Base-by-base conservation (phyloP, 2,113 vertebrate species). In the Campylorhamphus procurvoides region DNA sequence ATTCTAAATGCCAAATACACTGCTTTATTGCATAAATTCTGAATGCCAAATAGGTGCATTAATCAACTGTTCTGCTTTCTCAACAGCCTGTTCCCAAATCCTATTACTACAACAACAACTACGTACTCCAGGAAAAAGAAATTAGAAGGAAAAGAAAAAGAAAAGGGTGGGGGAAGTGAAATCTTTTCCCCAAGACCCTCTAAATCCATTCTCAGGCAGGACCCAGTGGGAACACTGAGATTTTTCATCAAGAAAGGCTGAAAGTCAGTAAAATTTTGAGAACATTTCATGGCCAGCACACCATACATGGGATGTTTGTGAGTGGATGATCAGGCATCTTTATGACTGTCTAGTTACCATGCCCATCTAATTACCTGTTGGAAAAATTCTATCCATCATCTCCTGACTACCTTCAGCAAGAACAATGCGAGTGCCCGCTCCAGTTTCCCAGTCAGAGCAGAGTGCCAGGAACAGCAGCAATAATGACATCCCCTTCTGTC, bases 401-500 rank as follows among this genome's bases (percentile, higher is more conserved):
- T 82, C 40, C 39, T 0, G 0, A 33, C 39, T 66, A 8, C 88
- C 69, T 93, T 88, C 80, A 31, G 6, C 14, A 29, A 75, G 60
- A 94, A 52, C 55, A 86, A 84, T 39, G 16, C 84, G 23, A 86
- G 27, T 64, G 92, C 23, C 93, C 2, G 2, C 73, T 95, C 68
- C 88, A 68, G 82, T 62, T 84, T 88, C 85, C 79, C 86, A 72
- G 72, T 10, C 68, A 23, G 60, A 92, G 91, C 83, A 89, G 83
- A 67, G 33, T 93, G 95, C 91, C 93, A 95, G 87, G 86, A 96
- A 60, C 83, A 84, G 91, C 33, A 81, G 91, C 93, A 93, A 47
- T 92, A 95, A 94, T 92, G 94, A 94, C 83, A 92, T 78, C 73
- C 56, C 86, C 94, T 95, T 87, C 94, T 91, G 86, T 92, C 94